Conservation (phyloP, 1,140 invertebrate genomes). For the Ridgeia piscesae region DNA sequence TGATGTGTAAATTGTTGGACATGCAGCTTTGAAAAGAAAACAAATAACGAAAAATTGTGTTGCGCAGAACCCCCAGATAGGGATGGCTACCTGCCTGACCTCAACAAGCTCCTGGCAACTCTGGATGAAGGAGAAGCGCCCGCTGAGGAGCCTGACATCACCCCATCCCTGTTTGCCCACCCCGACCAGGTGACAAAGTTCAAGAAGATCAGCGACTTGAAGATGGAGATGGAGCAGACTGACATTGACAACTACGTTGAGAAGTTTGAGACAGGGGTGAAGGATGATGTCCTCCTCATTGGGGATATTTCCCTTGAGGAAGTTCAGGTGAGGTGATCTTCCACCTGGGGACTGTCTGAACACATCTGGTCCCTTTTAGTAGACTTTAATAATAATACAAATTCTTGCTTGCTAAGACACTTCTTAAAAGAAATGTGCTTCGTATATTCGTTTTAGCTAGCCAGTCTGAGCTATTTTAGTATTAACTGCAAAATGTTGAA, state of each 20-base stretch:
- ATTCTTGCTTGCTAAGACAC: no score
- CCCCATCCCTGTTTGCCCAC: conserved; percentile 49
- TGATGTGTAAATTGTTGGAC: background rate
- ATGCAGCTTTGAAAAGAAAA: background rate
- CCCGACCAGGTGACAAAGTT: conserved; percentile 48
- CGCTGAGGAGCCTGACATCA: conserved; percentile 37
- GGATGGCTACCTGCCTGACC: conserved; percentile 44
- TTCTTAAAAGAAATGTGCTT: no score
- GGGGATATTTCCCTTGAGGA: conserved; percentile 51
- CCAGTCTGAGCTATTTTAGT: no score
- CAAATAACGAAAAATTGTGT: conserved; percentile 3
- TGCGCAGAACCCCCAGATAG: conserved; percentile 34
- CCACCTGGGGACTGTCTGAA: background rate
- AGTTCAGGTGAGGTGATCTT: conserved; percentile 32
- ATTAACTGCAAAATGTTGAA: no score
- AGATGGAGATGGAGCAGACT: conserved; percentile 41
- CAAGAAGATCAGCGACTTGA: conserved; percentile 45
- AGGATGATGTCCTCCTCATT: conserved; percentile 51
- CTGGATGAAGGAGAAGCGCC: conserved; percentile 44
- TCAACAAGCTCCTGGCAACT: conserved; percentile 44
- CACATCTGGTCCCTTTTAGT: no score
- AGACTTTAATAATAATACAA: no score
- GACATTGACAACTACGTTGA: conserved; percentile 44
- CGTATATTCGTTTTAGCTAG: no score
- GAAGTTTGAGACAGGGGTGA: conserved; percentile 46